These are phyloP conservation scores for Sterrhoptilus dennistouni DNA, from an alignment of 2,113 vertebrate species.

Conservation along the genomic window DNA sequence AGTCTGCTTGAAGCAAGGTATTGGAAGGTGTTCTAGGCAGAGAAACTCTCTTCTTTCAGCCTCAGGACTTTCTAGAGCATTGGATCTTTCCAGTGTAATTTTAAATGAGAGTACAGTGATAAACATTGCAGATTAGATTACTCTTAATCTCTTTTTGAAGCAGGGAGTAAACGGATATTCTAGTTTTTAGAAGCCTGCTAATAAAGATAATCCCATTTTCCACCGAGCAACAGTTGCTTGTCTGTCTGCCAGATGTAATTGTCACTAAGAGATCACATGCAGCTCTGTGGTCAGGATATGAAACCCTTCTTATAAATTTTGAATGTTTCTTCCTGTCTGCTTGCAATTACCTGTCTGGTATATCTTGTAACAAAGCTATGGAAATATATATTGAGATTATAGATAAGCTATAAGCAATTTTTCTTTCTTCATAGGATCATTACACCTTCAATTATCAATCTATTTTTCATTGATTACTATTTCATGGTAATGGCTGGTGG, in stretches of 20 bases:
- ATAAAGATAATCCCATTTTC: conserved; percentile 60
- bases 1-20: background rate
- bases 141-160: conserved; percentile 32
- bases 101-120: background rate
- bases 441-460: background rate
- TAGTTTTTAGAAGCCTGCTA: conserved; percentile 26
- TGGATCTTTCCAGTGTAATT: background rate
- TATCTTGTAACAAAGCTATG: background rate
- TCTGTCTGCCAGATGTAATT: conserved; percentile 19
- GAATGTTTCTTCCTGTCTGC: background rate
- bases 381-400: background rate
- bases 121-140: conserved; percentile 10
- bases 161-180: background rate
- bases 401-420: background rate
- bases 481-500: background rate
- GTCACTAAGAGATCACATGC: background rate
- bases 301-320: background rate
- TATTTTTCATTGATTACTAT: background rate
- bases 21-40: background rate
- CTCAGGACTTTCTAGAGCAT: background rate
- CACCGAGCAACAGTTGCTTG: conserved; percentile 10
- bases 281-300: background rate
- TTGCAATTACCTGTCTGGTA: background rate
- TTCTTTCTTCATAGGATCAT: background rate
- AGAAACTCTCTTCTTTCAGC: background rate